Conservation (phyloP, 1,140 invertebrate genomes). For the Bombus superbus region DNA sequence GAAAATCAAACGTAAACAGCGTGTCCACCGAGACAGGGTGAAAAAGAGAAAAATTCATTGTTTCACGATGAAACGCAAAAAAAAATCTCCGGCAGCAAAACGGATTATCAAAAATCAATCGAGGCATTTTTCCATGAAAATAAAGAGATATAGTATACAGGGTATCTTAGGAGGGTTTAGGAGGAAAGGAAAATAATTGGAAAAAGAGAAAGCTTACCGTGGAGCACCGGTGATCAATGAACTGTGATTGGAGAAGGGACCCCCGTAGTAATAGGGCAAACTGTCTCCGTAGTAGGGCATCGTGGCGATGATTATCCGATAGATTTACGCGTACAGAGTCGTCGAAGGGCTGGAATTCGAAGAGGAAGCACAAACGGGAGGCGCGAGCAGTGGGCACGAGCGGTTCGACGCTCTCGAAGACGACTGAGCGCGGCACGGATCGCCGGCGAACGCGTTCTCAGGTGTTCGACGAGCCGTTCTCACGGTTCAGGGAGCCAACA, state of each 20-base stretch:
- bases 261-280: slow-evolving; percentile 75
- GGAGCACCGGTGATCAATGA: slow-evolving; percentile 79
- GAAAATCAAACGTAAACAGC: neutral
- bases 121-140: neutral
- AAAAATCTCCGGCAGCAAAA: no score
- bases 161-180: neutral
- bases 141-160: no score
- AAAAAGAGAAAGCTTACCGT: slow-evolving; percentile 73
- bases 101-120: neutral
- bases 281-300: slow-evolving; percentile 80
- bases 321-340: neutral
- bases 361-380: neutral
- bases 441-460: slow-evolving; percentile 59
- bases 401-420: slow-evolving; percentile 16
- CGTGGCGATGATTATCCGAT: slow-evolving; percentile 34
- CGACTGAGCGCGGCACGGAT: slow-evolving; percentile 27
- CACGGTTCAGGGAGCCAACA: slow-evolving; percentile 82
- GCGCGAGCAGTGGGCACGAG: neutral
- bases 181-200: neutral
- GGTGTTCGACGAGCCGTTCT: slow-evolving; percentile 79
- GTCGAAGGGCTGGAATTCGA: neutral
- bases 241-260: slow-evolving; percentile 78
- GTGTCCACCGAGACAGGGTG: neutral
- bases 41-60: no score
- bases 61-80: neutral